A percentile compares a stretch with the other conserved stretches of the same genome.
Conservation (phyloP, 2,888 invertebrate species). For the Clanis bilineata region DNA sequence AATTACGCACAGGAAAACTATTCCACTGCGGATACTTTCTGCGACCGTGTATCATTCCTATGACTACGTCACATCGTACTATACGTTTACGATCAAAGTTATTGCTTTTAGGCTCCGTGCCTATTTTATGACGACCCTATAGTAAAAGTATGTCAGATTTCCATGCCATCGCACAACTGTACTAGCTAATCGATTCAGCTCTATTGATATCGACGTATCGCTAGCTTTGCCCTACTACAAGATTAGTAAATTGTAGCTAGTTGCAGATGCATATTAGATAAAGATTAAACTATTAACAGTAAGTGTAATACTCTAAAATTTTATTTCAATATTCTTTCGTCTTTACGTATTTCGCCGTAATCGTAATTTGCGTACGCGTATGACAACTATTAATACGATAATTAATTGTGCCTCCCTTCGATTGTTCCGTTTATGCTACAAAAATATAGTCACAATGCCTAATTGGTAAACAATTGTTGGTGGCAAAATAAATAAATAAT, state of each 20-base stretch:
- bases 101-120: conserved; percentile 39
- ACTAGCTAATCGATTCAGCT: conserved; percentile 16
- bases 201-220: not conserved
- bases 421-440: too few relatives aligned
- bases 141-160: conserved; percentile 27
- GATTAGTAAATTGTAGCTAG: not conserved
- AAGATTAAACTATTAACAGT: too few relatives aligned
- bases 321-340: too few relatives aligned
- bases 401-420: too few relatives aligned
- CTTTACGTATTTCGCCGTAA: too few relatives aligned
- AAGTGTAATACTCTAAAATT: too few relatives aligned
- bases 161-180: conserved; percentile 20
- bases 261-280: too few relatives aligned
- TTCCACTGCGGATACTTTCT: not conserved
- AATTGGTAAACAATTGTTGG: too few relatives aligned
- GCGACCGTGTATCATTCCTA: not conserved
- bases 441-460: too few relatives aligned
- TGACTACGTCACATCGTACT: not conserved
- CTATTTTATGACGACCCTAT: conserved; percentile 39
- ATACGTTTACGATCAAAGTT: conserved; percentile 37
- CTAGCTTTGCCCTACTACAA: not conserved
- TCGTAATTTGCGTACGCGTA: too few relatives aligned
- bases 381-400: too few relatives aligned
- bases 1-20: not conserved
- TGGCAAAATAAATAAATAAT: too few relatives aligned